These are phyloP conservation scores for Antitype chi DNA, from an alignment of 2,888 invertebrate genomes.

Conservation along the genomic window DNA sequence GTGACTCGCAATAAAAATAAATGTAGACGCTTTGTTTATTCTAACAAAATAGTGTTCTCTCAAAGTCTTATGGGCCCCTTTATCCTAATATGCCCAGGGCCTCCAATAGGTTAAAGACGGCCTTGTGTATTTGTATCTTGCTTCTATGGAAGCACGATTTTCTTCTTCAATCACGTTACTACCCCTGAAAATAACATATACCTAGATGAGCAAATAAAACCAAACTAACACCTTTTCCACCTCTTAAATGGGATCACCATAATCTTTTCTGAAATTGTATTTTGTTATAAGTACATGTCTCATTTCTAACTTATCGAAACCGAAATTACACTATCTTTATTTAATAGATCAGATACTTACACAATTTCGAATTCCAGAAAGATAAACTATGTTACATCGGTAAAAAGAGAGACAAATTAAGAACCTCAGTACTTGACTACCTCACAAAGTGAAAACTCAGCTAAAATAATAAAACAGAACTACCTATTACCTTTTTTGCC, in stretches of 20 bases:
- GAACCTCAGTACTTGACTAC: conserved; percentile 3
- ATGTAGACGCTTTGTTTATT: too few relatives aligned
- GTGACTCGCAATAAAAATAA: too few relatives aligned
- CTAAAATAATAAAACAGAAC: background rate
- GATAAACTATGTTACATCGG: background rate
- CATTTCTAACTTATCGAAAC: background rate
- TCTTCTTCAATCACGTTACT: conserved; percentile 84
- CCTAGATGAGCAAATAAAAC: background rate
- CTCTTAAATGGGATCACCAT: background rate
- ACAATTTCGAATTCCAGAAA: background rate
- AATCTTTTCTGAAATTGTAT: background rate
- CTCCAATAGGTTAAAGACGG: too few relatives aligned
- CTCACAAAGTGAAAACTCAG: background rate
- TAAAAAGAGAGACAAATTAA: background rate
- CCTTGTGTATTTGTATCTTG: conserved; percentile 75
- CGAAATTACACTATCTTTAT: background rate
- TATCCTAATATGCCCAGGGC: too few relatives aligned
- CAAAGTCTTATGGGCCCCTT: too few relatives aligned
- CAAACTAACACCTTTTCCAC: background rate
- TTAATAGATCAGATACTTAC: too few relatives aligned
- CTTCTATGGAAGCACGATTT: conserved; percentile 73
- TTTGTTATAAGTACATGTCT: background rate
- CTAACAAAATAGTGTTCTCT: too few relatives aligned
- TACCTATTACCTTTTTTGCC: conserved; percentile 69
- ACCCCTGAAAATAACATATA: conserved; percentile 70